Evolutionary conservation across 92 coral and sea anemone species (phyloP).

Genomic region (Micromussa lordhowensis): DNA sequence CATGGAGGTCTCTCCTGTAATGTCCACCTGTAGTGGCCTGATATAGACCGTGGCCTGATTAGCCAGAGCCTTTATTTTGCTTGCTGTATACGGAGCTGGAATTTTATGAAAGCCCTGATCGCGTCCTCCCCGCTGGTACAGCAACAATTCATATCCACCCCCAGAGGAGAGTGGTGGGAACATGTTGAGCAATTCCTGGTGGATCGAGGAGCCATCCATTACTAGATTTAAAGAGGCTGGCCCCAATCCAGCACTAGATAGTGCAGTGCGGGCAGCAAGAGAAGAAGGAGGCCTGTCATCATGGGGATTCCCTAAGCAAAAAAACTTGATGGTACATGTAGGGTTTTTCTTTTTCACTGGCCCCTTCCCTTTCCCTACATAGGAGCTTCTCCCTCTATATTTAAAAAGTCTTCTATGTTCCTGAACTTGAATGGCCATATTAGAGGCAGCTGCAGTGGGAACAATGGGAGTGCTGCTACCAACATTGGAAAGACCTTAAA

Average conservation of each 20-base stretch:
- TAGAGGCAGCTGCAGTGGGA: constrained; percentile 7
- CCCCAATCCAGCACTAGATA: constrained; percentile 49
- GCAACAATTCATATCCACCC: constrained; percentile 68
- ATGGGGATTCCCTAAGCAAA: constrained; percentile 33
- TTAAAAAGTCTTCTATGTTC: constrained; percentile 48
- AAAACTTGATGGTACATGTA: constrained; percentile 43
- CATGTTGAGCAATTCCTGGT: constrained; percentile 32
- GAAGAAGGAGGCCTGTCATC: constrained; percentile 53
- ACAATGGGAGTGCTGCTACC: constrained; percentile 1
- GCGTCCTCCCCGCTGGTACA: constrained; percentile 59
- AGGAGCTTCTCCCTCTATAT: constrained; percentile 21
- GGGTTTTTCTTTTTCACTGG: constrained; percentile 15
- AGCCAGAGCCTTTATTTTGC: constrained; percentile 53
- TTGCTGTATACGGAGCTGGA: constrained; percentile 52
- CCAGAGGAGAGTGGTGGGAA: constrained; percentile 41
- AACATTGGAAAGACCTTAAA: constrained; percentile 7
- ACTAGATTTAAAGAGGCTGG: constrained; percentile 16
- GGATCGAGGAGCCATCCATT: constrained; percentile 32
- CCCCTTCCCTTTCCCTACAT: constrained; percentile 24
- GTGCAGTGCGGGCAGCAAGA: constrained; percentile 30
- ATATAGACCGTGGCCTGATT: constrained; percentile 48
- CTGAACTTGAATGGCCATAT: constrained; percentile 22
- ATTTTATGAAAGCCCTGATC: constrained; percentile 66
- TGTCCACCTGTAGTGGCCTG: constrained; percentile 45
- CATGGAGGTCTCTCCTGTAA: constrained; percentile 17